These are phyloP conservation scores for Drosophila obscura DNA, from an alignment of 1,140 invertebrate species.

Conservation along the genomic window DNA sequence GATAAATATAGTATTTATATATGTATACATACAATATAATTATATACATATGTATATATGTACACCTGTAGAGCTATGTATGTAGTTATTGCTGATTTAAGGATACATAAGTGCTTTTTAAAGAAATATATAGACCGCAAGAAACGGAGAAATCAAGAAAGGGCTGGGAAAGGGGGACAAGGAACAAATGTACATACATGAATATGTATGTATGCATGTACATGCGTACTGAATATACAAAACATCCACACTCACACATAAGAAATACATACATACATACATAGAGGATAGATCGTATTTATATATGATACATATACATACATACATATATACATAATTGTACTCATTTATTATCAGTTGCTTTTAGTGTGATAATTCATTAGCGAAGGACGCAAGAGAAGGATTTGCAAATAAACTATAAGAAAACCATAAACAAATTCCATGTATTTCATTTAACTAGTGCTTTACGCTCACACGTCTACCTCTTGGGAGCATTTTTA, in stretches of 20 bases:
- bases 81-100: constrained; percentile 33
- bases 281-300: constrained; percentile 13
- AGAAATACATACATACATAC: constrained; percentile 11
- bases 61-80: constrained; percentile 29
- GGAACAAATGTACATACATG: not conserved
- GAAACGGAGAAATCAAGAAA: constrained; percentile 43
- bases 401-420: constrained; percentile 59
- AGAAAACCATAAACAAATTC: constrained; percentile 37
- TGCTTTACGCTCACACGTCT: no score
- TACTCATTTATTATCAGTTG: constrained; percentile 77
- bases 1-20: constrained; percentile 31
- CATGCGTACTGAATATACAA: constrained; percentile 40
- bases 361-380: constrained; percentile 77
- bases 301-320: constrained; percentile 20
- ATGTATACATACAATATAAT: constrained; percentile 35
- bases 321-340: constrained; percentile 45
- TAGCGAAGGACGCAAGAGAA: constrained; percentile 50
- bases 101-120: constrained; percentile 80
- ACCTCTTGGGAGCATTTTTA: no score
- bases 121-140: constrained; percentile 75
- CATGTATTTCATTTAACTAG: not conserved
- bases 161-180: constrained; percentile 32
- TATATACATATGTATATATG: constrained; percentile 10
- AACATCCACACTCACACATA: constrained; percentile 15
- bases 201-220: constrained; percentile 33